Conservation (phyloP, 2,113 vertebrate species). For the Pyxicephalus adspersus region DNA sequence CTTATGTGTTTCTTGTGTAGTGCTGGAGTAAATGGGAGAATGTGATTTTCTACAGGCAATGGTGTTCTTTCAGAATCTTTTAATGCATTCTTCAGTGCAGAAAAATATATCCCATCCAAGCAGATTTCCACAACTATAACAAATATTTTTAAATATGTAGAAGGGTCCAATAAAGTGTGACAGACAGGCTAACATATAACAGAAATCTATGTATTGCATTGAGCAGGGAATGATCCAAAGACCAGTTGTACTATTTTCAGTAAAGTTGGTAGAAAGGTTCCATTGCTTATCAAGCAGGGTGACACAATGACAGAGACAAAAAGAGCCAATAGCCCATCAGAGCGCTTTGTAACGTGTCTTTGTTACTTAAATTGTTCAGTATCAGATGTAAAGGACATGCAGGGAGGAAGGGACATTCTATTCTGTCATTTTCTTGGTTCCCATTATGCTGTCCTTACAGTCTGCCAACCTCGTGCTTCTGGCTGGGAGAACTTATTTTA, state of each 20-base stretch:
- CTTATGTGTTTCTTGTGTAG: no score
- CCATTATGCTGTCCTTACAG: constrained; percentile 35
- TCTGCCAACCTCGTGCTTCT: constrained; percentile 25
- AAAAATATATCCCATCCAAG: constrained; percentile 38
- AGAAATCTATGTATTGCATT: constrained; percentile 13
- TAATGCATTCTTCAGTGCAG: constrained; percentile 9
- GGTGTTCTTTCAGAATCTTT: no score
- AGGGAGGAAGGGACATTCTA: constrained; percentile 38
- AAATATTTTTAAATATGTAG: constrained; percentile 28
- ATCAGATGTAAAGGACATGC: constrained; percentile 49
- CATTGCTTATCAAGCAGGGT: constrained; percentile 29
- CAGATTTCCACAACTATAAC: constrained; percentile 8
- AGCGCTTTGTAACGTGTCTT: constrained; percentile 39
- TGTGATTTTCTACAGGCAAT: no score
- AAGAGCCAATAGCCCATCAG: constrained; percentile 43
- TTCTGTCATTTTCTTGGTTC: constrained; percentile 28
- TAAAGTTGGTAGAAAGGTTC: constrained; percentile 18
- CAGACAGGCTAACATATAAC: constrained; percentile 28
- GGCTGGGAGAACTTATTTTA: constrained; percentile 31
- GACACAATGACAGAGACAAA: constrained; percentile 50
- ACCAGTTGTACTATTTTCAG: constrained; percentile 29
- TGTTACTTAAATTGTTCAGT: constrained; percentile 42
- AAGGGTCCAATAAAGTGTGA: constrained; percentile 25
- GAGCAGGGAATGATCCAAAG: constrained; percentile 13
- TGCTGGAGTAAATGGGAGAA: no score